Evolutionary conservation across 2,797 vertebrate species (phyloP).

Genomic region (Steatocranus sp.): DNA sequence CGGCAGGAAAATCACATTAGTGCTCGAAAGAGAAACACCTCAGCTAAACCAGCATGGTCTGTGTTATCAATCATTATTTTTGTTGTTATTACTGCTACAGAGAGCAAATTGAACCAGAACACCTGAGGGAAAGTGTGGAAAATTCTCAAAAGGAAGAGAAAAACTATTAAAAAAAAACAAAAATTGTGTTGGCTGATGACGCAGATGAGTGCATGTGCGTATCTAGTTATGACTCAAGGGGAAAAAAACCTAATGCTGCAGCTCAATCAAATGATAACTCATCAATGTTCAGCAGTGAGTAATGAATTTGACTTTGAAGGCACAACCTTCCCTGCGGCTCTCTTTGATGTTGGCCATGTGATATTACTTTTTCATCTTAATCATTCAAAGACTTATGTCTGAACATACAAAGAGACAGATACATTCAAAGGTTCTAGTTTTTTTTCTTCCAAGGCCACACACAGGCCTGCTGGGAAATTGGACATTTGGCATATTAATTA

Average conservation of each 20-base stretch:
- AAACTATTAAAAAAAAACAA: neutral
- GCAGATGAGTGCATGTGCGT: neutral
- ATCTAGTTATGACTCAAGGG: neutral
- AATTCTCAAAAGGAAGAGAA: conserved; percentile 7
- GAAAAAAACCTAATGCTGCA: conserved; percentile 1
- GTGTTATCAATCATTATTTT: conserved; percentile 54
- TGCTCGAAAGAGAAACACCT: conserved; percentile 30
- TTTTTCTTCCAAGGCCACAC: conserved; percentile 43
- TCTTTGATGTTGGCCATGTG: conserved; percentile 32
- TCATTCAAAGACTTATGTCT: conserved; percentile 35
- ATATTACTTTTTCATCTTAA: conserved; percentile 52
- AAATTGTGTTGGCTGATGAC: neutral
- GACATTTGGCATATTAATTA: conserved; percentile 41
- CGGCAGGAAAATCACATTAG: conserved; percentile 30
- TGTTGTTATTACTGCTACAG: conserved; percentile 56
- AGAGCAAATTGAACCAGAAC: conserved; percentile 59
- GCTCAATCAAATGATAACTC: conserved; percentile 64
- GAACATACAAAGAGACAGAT: conserved; percentile 21
- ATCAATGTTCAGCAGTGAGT: conserved; percentile 29
- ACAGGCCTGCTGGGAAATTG: conserved; percentile 29
- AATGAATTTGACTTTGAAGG: conserved; percentile 41
- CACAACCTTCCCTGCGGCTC: conserved; percentile 11
- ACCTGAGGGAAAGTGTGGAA: conserved; percentile 64
- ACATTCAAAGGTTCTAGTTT: conserved; percentile 9
- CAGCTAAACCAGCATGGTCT: conserved; percentile 31